These are phyloP conservation scores for Megastigmus dorsalis DNA, from an alignment of 2,888 invertebrate genomes.

Conservation along the genomic window DNA sequence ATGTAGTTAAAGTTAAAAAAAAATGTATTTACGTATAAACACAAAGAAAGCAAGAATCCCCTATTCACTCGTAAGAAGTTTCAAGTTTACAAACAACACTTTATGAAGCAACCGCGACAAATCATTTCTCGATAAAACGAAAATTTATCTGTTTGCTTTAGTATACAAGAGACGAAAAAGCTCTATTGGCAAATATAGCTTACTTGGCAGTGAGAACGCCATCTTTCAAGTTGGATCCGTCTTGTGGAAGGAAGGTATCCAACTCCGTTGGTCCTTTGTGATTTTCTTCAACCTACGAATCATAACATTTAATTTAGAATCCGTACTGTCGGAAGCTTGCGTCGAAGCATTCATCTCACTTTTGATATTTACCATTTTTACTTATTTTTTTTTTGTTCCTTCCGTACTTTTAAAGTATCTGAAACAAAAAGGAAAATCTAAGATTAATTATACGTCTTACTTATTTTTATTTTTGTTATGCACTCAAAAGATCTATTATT, in stretches of 20 bases:
- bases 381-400: conserved; percentile 15
- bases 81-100: too few relatives aligned
- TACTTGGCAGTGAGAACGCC: conserved; percentile 68
- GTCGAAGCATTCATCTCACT: not conserved
- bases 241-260: conserved; percentile 86
- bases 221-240: conserved; percentile 76
- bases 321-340: too few relatives aligned
- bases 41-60: too few relatives aligned
- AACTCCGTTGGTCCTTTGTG: conserved; percentile 80
- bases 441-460: not conserved
- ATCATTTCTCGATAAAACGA: not conserved
- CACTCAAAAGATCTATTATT: too few relatives aligned
- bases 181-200: too few relatives aligned
- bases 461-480: too few relatives aligned
- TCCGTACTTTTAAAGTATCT: conserved; percentile 19
- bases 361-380: conserved; percentile 38
- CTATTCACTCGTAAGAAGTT: too few relatives aligned
- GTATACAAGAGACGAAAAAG: too few relatives aligned
- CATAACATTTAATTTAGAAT: not conserved
- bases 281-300: conserved; percentile 55
- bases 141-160: too few relatives aligned
- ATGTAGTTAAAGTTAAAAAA: too few relatives aligned
- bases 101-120: too few relatives aligned
- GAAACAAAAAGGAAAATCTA: conserved; percentile 26
- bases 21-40: too few relatives aligned